Base-by-base conservation (phyloP, 2,888 invertebrate genomes). In the Automeris io region DNA sequence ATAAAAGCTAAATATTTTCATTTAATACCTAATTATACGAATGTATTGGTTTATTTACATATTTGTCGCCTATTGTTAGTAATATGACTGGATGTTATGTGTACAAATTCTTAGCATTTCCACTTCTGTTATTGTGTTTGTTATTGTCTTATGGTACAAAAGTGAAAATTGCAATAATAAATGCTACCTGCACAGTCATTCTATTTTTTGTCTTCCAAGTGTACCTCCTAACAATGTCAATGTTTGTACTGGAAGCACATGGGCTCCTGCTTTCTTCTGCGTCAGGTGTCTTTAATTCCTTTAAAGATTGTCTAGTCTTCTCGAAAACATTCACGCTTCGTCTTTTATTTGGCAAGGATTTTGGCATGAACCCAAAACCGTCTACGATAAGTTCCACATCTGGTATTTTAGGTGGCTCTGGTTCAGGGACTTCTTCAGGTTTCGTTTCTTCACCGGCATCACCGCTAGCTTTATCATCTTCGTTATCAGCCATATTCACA, bases 121-220 rank as follows among this genome's bases (percentile, higher is more conserved):
- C n/a, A n/a, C n/a, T n/a, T n/a, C n/a, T n/a, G n/a, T n/a, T n/a
- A n/a, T n/a, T n/a, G n/a, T n/a, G n/a, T n/a, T n/a, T n/a, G n/a
- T n/a, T n/a, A n/a, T n/a, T n/a, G n/a, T n/a, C n/a, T n/a, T n/a
- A n/a, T n/a, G n/a, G n/a, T n/a, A n/a, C n/a, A n/a, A n/a, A n/a
- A n/a, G n/a, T n/a, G n/a, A n/a, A n/a, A n/a, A n/a, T n/a, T n/a
- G n/a, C n/a, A 6, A 0, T n/a, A 5, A 24, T 5, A 18, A 8
- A 7, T 5, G 2, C 33, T 61, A 87, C 85, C 76, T 89, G 88
- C 0, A 93, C 91, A 41, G 77, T 86, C 75, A 93, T 89, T 39
- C 89, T 88, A 53, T 90, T 90, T 41, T 81, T 83, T 46, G 93
- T 94, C 39, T 71, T 88, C 86, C 94, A 89, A 0, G 92, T 93